Conservation (phyloP, 2,113 vertebrate species). For the Amblyopsis rosae region DNA sequence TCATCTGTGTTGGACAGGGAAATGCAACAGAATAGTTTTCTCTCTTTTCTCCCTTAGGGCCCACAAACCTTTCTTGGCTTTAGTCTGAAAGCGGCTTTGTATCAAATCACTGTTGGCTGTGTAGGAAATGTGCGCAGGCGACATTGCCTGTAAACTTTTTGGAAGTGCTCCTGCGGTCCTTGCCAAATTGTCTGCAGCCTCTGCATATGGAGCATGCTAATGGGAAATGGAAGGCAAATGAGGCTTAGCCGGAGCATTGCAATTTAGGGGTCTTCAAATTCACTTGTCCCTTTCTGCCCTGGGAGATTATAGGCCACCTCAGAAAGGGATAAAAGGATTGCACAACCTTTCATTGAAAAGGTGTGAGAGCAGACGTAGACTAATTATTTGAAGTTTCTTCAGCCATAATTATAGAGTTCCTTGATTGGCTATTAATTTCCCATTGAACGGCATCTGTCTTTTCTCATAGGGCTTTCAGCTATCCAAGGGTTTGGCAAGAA, state of each 20-base stretch:
- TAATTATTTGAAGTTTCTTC: neutral
- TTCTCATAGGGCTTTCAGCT: neutral
- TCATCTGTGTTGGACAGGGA: constrained; percentile 29
- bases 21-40: constrained; percentile 35
- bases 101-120: constrained; percentile 33
- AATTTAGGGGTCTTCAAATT: constrained; percentile 26
- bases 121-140: constrained; percentile 23
- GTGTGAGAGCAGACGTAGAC: neutral
- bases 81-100: constrained; percentile 35
- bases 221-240: constrained; percentile 47
- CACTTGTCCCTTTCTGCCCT: neutral
- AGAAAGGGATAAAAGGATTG: neutral
- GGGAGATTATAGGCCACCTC: constrained; percentile 11
- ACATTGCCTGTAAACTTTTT: constrained; percentile 24
- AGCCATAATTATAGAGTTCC: neutral
- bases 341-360: neutral
- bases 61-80: constrained; percentile 19
- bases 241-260: constrained; percentile 44
- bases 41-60: constrained; percentile 14
- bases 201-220: constrained; percentile 48
- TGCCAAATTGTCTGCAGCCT: constrained; percentile 49
- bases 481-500: neutral
- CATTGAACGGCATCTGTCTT: neutral
- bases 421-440: constrained; percentile 1
- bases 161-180: constrained; percentile 22